phyloP scores from a whole-genome alignment of 2,797 vertebrate genomes.

The Spondyliosoma cantharus region DNA sequence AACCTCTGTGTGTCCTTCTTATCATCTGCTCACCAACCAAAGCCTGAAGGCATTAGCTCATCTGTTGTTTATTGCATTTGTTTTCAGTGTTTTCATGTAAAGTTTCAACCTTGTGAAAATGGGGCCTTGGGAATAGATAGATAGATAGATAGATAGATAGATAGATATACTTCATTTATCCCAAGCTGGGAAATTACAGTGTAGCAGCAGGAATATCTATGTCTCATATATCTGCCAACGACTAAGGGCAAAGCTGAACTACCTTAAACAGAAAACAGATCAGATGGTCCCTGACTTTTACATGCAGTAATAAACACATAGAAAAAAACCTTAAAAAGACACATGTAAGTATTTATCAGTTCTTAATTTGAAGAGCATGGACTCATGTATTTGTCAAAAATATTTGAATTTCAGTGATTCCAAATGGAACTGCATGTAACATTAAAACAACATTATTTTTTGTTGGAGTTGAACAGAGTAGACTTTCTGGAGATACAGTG shows the following conservation, averaged over 20 bases:
- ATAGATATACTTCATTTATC: too few relatives aligned
- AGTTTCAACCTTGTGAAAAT: slow-evolving; percentile 50
- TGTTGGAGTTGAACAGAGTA: background rate
- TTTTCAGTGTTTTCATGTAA: slow-evolving; percentile 41
- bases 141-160: too few relatives aligned
- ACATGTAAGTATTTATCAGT: background rate
- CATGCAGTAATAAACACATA: background rate
- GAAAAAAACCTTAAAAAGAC: too few relatives aligned
- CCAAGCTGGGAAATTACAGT: too few relatives aligned
- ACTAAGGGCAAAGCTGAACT: slow-evolving; percentile 19
- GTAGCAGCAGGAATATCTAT: too few relatives aligned
- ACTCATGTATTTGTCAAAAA: background rate
- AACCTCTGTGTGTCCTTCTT: slow-evolving; percentile 56
- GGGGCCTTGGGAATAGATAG: slow-evolving; percentile 5
- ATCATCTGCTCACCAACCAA: slow-evolving; percentile 50
- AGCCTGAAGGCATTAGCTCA: slow-evolving; percentile 59
- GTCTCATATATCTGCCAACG: slow-evolving; percentile 15
- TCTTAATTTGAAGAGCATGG: background rate
- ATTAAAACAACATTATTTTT: background rate
- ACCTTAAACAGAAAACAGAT: too few relatives aligned
- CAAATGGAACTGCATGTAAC: background rate
- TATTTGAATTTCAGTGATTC: background rate
- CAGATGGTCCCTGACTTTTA: background rate
- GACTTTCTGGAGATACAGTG: background rate
- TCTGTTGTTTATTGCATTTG: slow-evolving; percentile 43